Percentiles rank a stretch among this genome's conserved stretches.
phyloP scores from a whole-genome alignment of 2,113 vertebrate genomes.

The Psilopsiagon aurifrons region DNA sequence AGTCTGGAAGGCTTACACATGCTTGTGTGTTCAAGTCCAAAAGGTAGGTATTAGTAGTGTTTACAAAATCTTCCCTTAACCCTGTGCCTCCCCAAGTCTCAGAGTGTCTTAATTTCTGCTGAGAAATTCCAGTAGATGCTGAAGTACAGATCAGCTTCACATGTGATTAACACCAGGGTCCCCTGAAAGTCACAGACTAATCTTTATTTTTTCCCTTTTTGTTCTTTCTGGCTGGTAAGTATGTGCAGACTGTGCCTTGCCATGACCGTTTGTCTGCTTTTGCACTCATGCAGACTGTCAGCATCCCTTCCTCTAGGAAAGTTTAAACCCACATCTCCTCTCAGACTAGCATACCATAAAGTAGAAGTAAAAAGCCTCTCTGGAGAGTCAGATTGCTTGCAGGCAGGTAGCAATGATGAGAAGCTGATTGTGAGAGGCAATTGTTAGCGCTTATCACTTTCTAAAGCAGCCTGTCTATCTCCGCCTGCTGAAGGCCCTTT shows the following conservation, averaged over 20 bases:
- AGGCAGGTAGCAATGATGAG: background rate
- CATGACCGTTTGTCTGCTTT: background rate
- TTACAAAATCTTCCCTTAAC: background rate
- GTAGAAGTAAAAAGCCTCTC: background rate
- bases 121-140: background rate
- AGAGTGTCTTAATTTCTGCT: background rate
- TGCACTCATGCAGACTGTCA: background rate
- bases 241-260: background rate
- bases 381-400: background rate
- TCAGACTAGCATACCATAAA: background rate
- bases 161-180: background rate
- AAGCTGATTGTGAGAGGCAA: conserved; percentile 15
- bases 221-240: background rate
- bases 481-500: background rate
- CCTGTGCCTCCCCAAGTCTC: background rate
- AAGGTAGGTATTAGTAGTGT: background rate
- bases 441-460: background rate
- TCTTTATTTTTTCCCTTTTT: background rate
- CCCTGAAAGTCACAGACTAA: background rate
- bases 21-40: background rate
- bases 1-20: background rate
- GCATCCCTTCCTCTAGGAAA: background rate
- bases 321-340: background rate
- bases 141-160: background rate
- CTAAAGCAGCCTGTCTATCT: background rate